phyloP scores from a whole-genome alignment of 2,888 invertebrate genomes.

The Crocallis elinguaria region DNA sequence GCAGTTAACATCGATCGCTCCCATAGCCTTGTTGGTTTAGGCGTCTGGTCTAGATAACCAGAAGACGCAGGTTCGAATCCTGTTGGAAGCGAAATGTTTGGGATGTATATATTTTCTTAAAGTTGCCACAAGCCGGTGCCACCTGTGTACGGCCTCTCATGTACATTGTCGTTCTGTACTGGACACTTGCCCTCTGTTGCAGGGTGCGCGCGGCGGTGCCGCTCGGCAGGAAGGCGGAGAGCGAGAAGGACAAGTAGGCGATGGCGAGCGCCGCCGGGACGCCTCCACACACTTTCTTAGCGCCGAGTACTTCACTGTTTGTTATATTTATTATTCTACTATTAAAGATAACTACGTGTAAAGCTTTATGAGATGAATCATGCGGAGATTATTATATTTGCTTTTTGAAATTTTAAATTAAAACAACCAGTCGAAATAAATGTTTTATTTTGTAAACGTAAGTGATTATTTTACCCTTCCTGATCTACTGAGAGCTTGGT shows the following conservation, averaged over 20 bases:
- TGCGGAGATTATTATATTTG: slow-evolving; percentile 84
- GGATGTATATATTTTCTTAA: too few species aligned
- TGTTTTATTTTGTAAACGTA: slow-evolving; percentile 41
- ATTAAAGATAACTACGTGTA: slow-evolving; percentile 79
- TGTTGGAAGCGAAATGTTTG: too few species aligned
- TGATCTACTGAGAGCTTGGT: too few species aligned
- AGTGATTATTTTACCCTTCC: too few species aligned
- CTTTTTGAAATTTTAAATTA: slow-evolving; percentile 85
- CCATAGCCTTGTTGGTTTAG: too few species aligned
- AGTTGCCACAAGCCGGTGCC: too few species aligned
- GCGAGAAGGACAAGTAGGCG: slow-evolving; percentile 92
- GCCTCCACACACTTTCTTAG: slow-evolving; percentile 70
- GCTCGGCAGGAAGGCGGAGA: slow-evolving; percentile 93
- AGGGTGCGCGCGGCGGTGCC: slow-evolving; percentile 96
- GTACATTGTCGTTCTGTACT: not conserved
- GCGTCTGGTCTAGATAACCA: too few species aligned
- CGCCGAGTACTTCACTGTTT: slow-evolving; percentile 74
- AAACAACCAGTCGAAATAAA: slow-evolving; percentile 78
- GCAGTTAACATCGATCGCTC: too few species aligned
- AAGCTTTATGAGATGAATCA: slow-evolving; percentile 83
- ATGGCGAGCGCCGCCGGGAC: slow-evolving; percentile 56
- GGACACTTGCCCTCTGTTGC: slow-evolving; percentile 49
- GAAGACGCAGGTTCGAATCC: too few species aligned
- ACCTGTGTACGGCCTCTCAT: too few species aligned
- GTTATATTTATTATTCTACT: slow-evolving; percentile 81